These are phyloP conservation scores for Cerceris rybyensis DNA, from an alignment of 2,888 invertebrate genomes.

Conservation along the genomic window DNA sequence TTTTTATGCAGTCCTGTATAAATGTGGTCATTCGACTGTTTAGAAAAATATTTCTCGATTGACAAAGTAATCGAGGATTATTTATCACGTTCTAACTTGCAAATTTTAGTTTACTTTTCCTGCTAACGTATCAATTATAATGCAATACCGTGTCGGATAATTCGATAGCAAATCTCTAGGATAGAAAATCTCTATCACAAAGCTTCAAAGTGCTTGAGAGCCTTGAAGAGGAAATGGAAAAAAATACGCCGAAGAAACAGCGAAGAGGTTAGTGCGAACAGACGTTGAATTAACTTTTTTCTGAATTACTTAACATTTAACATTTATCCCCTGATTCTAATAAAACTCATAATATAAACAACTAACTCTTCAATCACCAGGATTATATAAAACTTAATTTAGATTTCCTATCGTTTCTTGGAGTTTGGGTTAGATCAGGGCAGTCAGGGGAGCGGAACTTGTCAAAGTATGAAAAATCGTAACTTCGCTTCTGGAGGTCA, in stretches of 20 bases:
- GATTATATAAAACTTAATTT: too few species aligned
- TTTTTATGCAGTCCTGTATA: too few species aligned
- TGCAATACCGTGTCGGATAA: slow-evolving; percentile 23
- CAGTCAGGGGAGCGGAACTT: too few species aligned
- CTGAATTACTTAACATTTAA: neutral
- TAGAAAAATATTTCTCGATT: neutral
- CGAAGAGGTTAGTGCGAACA: slow-evolving; percentile 43
- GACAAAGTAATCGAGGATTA: neutral
- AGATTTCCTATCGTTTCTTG: too few species aligned
- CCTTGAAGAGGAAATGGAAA: slow-evolving; percentile 35
- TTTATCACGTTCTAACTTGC: slow-evolving; percentile 23
- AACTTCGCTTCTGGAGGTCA: too few species aligned
- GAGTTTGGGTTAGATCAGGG: too few species aligned
- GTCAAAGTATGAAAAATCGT: too few species aligned
- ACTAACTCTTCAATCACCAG: too few species aligned
- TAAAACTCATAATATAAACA: too few species aligned
- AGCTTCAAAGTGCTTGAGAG: slow-evolving; percentile 31
- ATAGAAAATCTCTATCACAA: slow-evolving; percentile 17
- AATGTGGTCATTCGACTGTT: too few species aligned
- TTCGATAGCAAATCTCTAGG: slow-evolving; percentile 40
- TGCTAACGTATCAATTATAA: neutral
- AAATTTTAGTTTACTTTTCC: slow-evolving; percentile 45
- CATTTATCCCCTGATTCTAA: neutral
- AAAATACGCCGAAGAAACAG: neutral
- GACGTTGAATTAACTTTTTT: neutral